phyloP scores from a whole-genome alignment of 2,113 vertebrate genomes.

The Nothocercus nigrocapillus region DNA sequence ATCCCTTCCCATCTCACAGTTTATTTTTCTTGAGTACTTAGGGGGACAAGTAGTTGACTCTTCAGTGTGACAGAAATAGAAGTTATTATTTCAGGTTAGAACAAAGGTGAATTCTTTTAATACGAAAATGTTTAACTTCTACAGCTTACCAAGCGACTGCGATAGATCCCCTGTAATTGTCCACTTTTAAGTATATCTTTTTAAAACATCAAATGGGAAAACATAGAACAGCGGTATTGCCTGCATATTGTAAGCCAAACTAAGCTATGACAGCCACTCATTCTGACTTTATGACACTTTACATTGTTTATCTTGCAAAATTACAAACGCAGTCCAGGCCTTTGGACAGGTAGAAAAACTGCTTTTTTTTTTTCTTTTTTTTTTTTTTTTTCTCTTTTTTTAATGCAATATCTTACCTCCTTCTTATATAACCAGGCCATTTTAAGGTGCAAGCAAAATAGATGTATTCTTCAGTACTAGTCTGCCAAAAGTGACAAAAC shows the following conservation, averaged over 20 bases:
- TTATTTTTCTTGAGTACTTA: neutral
- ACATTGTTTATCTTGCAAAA: neutral
- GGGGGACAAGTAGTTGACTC: neutral
- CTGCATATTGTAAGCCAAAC: neutral
- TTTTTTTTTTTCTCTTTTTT: too few species aligned
- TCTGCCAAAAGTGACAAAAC: neutral
- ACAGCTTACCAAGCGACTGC: neutral
- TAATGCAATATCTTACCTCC: neutral
- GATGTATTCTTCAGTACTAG: neutral
- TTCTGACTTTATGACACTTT: neutral
- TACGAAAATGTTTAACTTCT: neutral
- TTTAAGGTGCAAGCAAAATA: neutral
- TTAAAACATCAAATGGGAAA: neutral
- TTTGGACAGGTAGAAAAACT: neutral
- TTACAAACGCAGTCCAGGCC: neutral
- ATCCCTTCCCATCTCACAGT: neutral
- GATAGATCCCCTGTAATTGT: neutral
- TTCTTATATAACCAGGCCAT: neutral
- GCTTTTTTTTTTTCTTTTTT: neutral
- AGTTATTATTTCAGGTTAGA: neutral
- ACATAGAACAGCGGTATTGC: fast-evolving
- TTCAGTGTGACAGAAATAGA: neutral
- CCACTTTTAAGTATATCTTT: neutral
- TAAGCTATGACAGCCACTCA: neutral
- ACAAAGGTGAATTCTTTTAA: neutral